These are phyloP conservation scores for Babylonia areolata DNA, from an alignment of 1,140 invertebrate species.

Conservation along the genomic window DNA sequence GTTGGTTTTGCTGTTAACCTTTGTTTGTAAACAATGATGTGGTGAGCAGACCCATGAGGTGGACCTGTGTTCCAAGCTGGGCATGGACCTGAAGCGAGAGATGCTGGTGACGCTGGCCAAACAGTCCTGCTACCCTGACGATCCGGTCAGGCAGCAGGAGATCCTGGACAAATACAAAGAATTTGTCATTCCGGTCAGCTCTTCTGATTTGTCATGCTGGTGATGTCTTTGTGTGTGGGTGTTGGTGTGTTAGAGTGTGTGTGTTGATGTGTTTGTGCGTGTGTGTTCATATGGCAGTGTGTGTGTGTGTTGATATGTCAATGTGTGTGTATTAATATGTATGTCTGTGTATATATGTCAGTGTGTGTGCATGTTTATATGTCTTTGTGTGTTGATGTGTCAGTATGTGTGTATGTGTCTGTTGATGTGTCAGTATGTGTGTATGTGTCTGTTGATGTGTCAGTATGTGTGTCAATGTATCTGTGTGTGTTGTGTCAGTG, in stretches of 20 bases:
- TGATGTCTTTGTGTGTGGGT: neutral
- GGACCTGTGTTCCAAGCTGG: constrained; percentile 89
- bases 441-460: no score
- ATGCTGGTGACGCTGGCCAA: constrained; percentile 85
- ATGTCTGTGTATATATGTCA: neutral
- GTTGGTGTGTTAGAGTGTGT: neutral
- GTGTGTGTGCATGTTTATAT: no score
- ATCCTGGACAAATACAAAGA: constrained; percentile 90
- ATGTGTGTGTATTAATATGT: neutral
- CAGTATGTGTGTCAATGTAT: no score
- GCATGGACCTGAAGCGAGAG: constrained; percentile 88
- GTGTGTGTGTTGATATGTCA: neutral
- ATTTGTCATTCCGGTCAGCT: constrained; percentile 86
- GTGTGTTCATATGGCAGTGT: neutral
- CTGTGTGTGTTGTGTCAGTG: no score
- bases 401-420: no score
- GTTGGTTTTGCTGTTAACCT: neutral
- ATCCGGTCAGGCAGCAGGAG: constrained; percentile 84
- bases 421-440: no score
- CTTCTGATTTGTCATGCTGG: neutral
- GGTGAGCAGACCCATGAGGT: constrained; percentile 85
- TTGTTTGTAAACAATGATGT: no score
- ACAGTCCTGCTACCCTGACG: constrained; percentile 84
- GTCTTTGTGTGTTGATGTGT: no score
- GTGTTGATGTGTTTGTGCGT: constrained; percentile 16